phyloP scores from a whole-genome alignment of 2,113 vertebrate species.

The Corydoras maculifer region DNA sequence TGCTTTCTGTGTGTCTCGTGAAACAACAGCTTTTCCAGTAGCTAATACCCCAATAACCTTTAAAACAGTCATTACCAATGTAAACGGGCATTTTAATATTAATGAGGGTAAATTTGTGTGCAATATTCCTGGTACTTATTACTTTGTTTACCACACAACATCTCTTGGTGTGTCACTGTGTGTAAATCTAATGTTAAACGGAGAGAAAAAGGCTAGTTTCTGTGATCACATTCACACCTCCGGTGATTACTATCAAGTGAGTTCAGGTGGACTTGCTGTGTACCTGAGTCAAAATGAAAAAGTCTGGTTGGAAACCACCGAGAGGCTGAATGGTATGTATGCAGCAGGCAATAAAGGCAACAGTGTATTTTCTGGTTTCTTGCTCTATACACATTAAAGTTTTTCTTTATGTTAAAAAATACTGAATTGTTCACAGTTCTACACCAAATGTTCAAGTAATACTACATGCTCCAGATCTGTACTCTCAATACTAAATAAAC shows the following conservation, averaged over 20 bases:
- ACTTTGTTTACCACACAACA: slow-evolving; percentile 69
- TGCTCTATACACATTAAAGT: slow-evolving; percentile 67
- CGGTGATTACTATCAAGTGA: slow-evolving; percentile 58
- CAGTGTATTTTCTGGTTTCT: slow-evolving; percentile 78
- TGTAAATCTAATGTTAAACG: slow-evolving; percentile 39
- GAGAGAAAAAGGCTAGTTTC: slow-evolving; percentile 54
- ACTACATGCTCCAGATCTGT: no score
- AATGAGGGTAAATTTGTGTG: slow-evolving; percentile 70
- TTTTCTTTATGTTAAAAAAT: neutral
- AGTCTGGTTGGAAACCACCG: slow-evolving; percentile 68
- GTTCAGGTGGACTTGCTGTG: slow-evolving; percentile 63
- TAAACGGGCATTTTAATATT: slow-evolving; percentile 55
- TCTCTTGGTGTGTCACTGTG: slow-evolving; percentile 63
- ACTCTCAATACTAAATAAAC: no score
- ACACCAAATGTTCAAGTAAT: neutral
- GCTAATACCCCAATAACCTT: slow-evolving; percentile 57
- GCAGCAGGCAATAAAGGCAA: slow-evolving; percentile 48
- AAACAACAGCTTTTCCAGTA: slow-evolving; percentile 33
- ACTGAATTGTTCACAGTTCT: neutral
- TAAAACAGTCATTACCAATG: slow-evolving; percentile 59
- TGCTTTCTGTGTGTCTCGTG: slow-evolving; percentile 66
- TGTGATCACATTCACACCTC: slow-evolving; percentile 64
- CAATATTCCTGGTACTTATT: slow-evolving; percentile 67
- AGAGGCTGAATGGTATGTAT: slow-evolving; percentile 68
- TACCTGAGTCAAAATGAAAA: slow-evolving; percentile 44